Base-by-base conservation (phyloP, 1,140 invertebrate genomes). In the Capitella teleta region DNA sequence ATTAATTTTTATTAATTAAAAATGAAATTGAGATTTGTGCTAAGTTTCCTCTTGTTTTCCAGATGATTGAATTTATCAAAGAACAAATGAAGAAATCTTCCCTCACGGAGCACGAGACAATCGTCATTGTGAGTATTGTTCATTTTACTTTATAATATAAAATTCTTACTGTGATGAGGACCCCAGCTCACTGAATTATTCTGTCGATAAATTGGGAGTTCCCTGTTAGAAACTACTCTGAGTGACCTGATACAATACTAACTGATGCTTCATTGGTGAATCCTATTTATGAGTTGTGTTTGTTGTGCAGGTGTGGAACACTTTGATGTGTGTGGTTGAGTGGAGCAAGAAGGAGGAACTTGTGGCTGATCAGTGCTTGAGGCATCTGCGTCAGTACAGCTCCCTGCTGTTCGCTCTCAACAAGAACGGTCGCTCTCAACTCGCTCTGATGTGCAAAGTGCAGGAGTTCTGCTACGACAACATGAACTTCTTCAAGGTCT, bases 261-360 rank as follows among this genome's bases (percentile, higher is more conserved):
- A n/a, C n/a, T n/a, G n/a, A n/a, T n/a, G n/a, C n/a, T n/a, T n/a
- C n/a, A n/a, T n/a, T n/a, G n/a, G n/a, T n/a, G n/a, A n/a, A n/a
- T n/a, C n/a, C n/a, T n/a, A n/a, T n/a, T n/a, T n/a, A n/a, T n/a
- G n/a, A n/a, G n/a, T n/a, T n/a, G n/a, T n/a, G n/a, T n/a, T n/a
- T n/a, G n/a, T n/a, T 46, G 49, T 56, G 12, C 52, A 78, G 77
- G 82, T 94, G 62, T 97, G 91, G 91, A 82, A 80, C 57, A 87
- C 85, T 52, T 82, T 96, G 57, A 96, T 97, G 91, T 80, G 81
- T 47, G 82, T 86, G 58, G 86, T 87, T 36, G 91, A 97, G 75
- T 96, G 91, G 91, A 96, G 94, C 73, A 97, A 96, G 74, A 95
- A 95, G 71, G 91, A 95, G 75, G 91, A 96, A 72, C 74, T 97